A percentile compares a stretch with the other conserved stretches of the same genome.
Conservation (phyloP, 1,140 invertebrate genomes). For the Bradynema listronoti region DNA sequence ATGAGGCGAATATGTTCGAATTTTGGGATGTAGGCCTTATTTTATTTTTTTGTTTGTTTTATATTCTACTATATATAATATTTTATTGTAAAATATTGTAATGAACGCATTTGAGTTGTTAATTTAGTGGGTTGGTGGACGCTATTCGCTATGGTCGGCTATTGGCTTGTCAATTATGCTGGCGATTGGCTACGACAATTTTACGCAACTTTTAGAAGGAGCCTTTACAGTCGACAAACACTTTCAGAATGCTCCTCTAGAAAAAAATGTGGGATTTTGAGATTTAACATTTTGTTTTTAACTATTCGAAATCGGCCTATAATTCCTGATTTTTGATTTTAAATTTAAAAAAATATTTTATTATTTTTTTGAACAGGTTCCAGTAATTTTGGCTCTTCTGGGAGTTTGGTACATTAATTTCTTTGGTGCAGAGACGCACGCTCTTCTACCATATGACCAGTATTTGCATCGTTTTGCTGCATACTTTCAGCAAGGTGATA, state of each 20-base stretch:
- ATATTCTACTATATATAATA: constrained; percentile 13
- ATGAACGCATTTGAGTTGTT: too few species aligned
- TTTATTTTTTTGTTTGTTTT: neutral
- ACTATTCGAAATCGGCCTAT: neutral
- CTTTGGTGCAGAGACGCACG: constrained; percentile 86
- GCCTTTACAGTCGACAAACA: constrained; percentile 90
- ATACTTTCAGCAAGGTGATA: constrained; percentile 99
- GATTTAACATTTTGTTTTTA: neutral
- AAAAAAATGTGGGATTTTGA: constrained; percentile 74
- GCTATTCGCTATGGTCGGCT: constrained; percentile 89
- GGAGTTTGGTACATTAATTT: constrained; percentile 96
- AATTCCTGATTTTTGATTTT: neutral
- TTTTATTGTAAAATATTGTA: constrained; percentile 57
- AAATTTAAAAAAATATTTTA: neutral
- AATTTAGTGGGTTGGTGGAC: constrained; percentile 83
- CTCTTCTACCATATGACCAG: constrained; percentile 91
- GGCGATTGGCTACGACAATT: constrained; percentile 84
- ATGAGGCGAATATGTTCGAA: constrained; percentile 94
- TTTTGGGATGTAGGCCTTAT: constrained; percentile 78
- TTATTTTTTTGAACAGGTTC: constrained; percentile 67
- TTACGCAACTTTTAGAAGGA: constrained; percentile 80
- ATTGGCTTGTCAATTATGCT: constrained; percentile 92
- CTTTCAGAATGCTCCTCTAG: constrained; percentile 77
- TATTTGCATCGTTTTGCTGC: constrained; percentile 96
- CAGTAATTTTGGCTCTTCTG: constrained; percentile 83